Conservation (phyloP, 2,113 vertebrate genomes). For the Tragelaphus imberbis region DNA sequence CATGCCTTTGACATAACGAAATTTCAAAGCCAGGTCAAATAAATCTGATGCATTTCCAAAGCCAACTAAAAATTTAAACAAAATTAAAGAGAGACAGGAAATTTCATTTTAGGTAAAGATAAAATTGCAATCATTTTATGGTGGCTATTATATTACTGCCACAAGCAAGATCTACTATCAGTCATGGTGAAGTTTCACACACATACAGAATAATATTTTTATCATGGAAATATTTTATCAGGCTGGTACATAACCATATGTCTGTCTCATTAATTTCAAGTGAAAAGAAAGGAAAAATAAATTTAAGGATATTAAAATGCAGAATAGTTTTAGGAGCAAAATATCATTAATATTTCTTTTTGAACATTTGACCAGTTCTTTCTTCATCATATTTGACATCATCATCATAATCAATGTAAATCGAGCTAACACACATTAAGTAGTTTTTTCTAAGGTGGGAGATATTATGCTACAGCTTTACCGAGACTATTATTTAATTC, state of each 20-base stretch:
- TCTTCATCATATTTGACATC: neutral
- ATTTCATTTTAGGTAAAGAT: neutral
- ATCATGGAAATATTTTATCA: neutral
- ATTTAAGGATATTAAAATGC: neutral
- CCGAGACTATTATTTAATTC: neutral
- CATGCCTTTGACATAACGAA: neutral
- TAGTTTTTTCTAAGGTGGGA: neutral
- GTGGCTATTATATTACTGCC: neutral
- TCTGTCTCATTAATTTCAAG: neutral
- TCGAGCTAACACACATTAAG: neutral
- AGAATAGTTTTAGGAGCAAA: neutral
- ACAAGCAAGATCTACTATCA: neutral
- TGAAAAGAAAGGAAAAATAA: neutral
- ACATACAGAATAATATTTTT: neutral
- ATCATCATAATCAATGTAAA: neutral
- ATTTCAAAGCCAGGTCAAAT: neutral
- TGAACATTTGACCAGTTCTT: neutral
- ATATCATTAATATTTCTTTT: neutral
- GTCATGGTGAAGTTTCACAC: neutral
- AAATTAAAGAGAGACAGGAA: neutral
- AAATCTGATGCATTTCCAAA: neutral
- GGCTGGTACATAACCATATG: neutral
- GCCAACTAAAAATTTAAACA: neutral
- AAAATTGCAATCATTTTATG: neutral
- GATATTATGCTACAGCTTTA: neutral